These are phyloP conservation scores for Plectropomus leopardus DNA, from an alignment of 2,113 vertebrate species.

Conservation along the genomic window DNA sequence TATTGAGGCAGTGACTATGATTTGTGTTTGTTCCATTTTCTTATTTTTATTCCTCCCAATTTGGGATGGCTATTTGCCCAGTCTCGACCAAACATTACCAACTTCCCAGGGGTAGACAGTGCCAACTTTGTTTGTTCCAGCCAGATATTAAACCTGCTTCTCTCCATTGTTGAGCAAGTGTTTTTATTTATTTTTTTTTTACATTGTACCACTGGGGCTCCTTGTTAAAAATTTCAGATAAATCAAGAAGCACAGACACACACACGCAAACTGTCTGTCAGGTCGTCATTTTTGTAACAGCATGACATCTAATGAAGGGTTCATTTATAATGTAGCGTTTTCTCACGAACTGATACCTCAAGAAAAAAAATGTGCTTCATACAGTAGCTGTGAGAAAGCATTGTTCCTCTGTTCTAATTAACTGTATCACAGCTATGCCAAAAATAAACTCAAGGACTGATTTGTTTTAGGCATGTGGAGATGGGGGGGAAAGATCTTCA, in stretches of 20 bases:
- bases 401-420: slow-evolving; percentile 74
- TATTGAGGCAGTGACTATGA: background rate
- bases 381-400: slow-evolving; percentile 49
- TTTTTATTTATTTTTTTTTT: background rate
- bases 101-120: background rate
- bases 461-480: slow-evolving; percentile 66
- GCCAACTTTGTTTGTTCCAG: slow-evolving; percentile 13
- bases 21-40: slow-evolving; percentile 24
- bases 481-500: slow-evolving; percentile 45
- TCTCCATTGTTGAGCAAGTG: background rate
- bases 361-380: slow-evolving; percentile 34
- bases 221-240: background rate
- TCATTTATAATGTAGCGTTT: slow-evolving; percentile 41
- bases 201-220: background rate
- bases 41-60: slow-evolving; percentile 6
- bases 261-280: background rate
- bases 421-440: slow-evolving; percentile 68
- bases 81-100: slow-evolving; percentile 19
- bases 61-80: slow-evolving; percentile 37
- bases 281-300: slow-evolving; percentile 18
- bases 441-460: slow-evolving; percentile 71
- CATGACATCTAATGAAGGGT: slow-evolving; percentile 26
- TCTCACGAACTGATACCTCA: slow-evolving; percentile 48
- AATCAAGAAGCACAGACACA: background rate
- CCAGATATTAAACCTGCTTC: slow-evolving; percentile 12